Evolutionary conservation across 2,888 invertebrate species (phyloP).

Genomic region (Melanophora roralis): DNA sequence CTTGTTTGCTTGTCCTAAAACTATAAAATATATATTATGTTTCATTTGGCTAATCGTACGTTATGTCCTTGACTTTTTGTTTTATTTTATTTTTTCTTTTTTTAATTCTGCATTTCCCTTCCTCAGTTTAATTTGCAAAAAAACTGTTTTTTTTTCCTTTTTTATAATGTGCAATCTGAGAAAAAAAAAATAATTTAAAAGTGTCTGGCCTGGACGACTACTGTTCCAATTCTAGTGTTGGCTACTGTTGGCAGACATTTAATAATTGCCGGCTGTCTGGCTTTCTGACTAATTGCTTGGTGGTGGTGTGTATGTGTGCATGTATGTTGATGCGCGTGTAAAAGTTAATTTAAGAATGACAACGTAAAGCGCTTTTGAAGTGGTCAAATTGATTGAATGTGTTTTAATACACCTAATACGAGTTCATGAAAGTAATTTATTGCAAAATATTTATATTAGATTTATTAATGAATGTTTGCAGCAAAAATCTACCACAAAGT

Average conservation of each 20-base stretch:
- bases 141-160: conserved; percentile 12
- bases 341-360: conserved; percentile 41
- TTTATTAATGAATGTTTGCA: not conserved
- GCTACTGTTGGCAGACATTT: conserved; percentile 46
- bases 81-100: not conserved
- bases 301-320: not conserved
- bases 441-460: conserved; percentile 2
- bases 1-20: not conserved
- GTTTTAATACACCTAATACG: conserved; percentile 33
- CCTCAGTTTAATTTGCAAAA: conserved; percentile 3
- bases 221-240: conserved; percentile 44
- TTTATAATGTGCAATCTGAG: not conserved
- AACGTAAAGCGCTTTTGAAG: not conserved
- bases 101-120: conserved; percentile 22
- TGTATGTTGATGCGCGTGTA: not conserved
- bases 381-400: conserved; percentile 27
- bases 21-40: not conserved
- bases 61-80: conserved; percentile 41
- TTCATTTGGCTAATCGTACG: conserved; percentile 27
- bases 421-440: conserved; percentile 17
- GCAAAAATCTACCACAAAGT: not conserved
- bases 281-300: not conserved
- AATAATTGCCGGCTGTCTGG: not conserved
- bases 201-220: conserved; percentile 46
- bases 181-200: conserved; percentile 18